Evolutionary conservation across 2,797 vertebrate genomes (phyloP), one percentile per base, ranked within the genome.

Genomic region (Pangasius djambal): DNA sequence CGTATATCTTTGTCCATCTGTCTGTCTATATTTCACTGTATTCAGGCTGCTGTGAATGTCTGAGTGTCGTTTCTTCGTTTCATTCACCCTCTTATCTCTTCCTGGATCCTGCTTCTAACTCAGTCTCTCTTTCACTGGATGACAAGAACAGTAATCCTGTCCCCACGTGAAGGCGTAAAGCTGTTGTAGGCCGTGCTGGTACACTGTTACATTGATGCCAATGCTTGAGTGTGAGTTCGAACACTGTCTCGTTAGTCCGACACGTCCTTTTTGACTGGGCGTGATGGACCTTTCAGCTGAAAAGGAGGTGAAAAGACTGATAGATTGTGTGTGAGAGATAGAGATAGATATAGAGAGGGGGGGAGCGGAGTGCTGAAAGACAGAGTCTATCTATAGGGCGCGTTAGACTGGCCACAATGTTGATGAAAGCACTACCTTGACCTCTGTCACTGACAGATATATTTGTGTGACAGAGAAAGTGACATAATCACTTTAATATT

Each of bases 331-430:
- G 48, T 9, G 48, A 6, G 13, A 7, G 20, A 10, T 85, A 83
- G 31, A 52, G 25, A 63, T 83, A n/a, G 79, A 59, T 55, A 61
- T 52, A 15, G 61, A 44, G 72, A 18, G 0, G 50, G 20, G 75
- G 16, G 92, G 85, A 88, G 70, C 77, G 83, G 28, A 90, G 89
- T 86, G 9, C 57, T 92, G 93, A 93, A 93, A 88, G 89, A 48
- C 22, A 44, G 44, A 0, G 34, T 78, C 91, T 96, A 96, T 96
- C 95, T 94, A 95, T 96, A 96, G 94, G 90, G 7, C 69, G 90
- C 92, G 92, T 95, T 94, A 93, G 89, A 93, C 88, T 37, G 89
- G 92, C 77, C 1, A 90, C 83, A 87, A 92, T 90, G 93, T 89
- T 94, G 95, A 93, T 95, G 94, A 95, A 95, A 95, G 93, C 92